Evolutionary conservation across 2,113 vertebrate species (phyloP).

Genomic region (Vidua macroura): DNA sequence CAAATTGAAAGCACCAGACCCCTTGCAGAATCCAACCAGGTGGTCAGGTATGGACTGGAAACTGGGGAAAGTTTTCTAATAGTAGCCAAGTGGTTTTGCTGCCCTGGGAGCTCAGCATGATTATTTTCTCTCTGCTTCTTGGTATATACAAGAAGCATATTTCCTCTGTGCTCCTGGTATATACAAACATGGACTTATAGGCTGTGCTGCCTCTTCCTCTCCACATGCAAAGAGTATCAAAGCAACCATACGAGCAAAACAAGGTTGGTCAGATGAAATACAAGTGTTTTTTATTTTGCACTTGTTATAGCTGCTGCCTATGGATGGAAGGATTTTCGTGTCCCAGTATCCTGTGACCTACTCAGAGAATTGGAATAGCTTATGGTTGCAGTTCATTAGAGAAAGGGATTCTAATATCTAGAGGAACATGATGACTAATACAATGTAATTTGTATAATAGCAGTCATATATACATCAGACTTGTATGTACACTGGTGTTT

Average conservation of each 20-base stretch:
- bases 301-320: background rate
- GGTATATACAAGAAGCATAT: too few relatives aligned
- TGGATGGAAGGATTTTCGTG: constrained; percentile 29
- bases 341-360: constrained; percentile 45
- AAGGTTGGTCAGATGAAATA: background rate
- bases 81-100: background rate
- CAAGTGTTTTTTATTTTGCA: background rate
- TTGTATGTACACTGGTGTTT: background rate
- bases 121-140: background rate
- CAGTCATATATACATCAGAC: background rate
- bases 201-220: background rate
- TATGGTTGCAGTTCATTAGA: constrained; percentile 29
- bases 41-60: background rate
- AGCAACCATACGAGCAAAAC: background rate
- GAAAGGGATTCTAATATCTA: constrained; percentile 30
- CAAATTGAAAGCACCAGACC: background rate
- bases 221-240: background rate
- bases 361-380: constrained; percentile 30
- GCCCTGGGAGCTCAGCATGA: background rate
- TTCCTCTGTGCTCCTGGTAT: rapidly evolving
- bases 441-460: background rate
- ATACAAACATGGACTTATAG: background rate
- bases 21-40: background rate
- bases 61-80: background rate
- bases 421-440: constrained; percentile 4